These are phyloP conservation scores for Drosophila eohydei DNA, from an alignment of 2,888 invertebrate species.

Conservation along the genomic window DNA sequence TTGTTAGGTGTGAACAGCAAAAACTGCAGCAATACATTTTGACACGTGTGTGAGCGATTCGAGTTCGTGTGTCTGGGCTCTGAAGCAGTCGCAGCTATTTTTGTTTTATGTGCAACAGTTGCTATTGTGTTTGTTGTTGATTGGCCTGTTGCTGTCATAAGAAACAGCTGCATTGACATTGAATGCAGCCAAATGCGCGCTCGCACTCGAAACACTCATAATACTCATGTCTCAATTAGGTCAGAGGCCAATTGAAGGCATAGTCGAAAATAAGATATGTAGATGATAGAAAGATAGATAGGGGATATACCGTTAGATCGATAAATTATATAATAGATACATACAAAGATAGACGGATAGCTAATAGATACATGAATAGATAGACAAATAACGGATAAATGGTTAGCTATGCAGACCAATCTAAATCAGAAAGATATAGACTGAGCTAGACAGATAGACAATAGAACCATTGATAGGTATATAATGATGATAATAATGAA, in stretches of 20 bases:
- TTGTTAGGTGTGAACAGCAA: slow-evolving; percentile 64
- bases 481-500: too few relatives aligned
- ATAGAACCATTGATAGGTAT: too few relatives aligned
- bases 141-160: slow-evolving; percentile 55
- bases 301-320: not conserved
- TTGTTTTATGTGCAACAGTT: slow-evolving; percentile 46
- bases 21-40: slow-evolving; percentile 61
- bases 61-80: slow-evolving; percentile 1
- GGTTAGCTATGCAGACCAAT: too few relatives aligned
- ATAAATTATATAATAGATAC: not conserved
- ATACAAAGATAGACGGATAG: too few relatives aligned
- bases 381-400: too few relatives aligned
- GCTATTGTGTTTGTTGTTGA: slow-evolving; percentile 37
- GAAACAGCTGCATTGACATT: slow-evolving; percentile 77
- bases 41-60: slow-evolving; percentile 53
- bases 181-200: slow-evolving; percentile 39
- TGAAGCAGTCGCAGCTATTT: slow-evolving; percentile 31
- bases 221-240: slow-evolving; percentile 23
- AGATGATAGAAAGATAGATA: not conserved
- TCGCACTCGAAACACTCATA: slow-evolving; percentile 2
- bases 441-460: too few relatives aligned
- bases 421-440: too few relatives aligned
- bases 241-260: slow-evolving; percentile 28
- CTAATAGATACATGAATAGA: too few relatives aligned
- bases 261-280: slow-evolving; percentile 1